Evolutionary conservation across 1,140 invertebrate species (phyloP), one percentile per base, ranked within the genome.

Genomic region (Drosophila trapezifrons): DNA sequence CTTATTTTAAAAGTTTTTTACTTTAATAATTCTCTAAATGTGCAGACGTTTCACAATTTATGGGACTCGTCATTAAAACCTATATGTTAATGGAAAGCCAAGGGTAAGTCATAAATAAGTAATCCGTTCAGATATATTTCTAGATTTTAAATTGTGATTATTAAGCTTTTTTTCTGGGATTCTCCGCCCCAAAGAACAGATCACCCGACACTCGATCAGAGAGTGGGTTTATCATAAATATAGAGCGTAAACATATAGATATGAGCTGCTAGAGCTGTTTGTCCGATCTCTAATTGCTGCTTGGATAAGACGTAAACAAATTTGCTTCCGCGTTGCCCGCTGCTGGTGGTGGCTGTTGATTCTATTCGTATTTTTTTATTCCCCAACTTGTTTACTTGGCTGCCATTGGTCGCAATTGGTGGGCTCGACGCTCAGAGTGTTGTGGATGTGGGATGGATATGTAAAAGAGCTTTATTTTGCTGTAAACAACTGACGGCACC

Each of bases 361-460:
- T 51, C 49, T 52, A 35, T 35, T 20, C 1, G 29, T 20, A 52
- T 52, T 13, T 27, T 27, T 35, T 81, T 63, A 60, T 62, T n/a
- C 27, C 59, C 46, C 42, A 57, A 29, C 40, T 67, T 80, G 80
- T 83, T 83, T 87, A 87, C 79, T 72, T 45, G 62, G 10, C 38
- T 40, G 65, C 66, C 38, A 86, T 86, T 86, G 82, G 83, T 54
- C 66, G 56, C 70, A 51, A 70, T 47, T 64, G 70, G 82, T 76
- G 82, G 82, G 82, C 82, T 76, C 82, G 82, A 37, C 80, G 49
- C 62, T 29, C 32, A 43, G 38, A 17, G 25, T 20, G 58, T 64
- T 8, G 29, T 8, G 29, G 29, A 29, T 9, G 65, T 32, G 59
- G 43, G 59, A 40, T 64, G 64, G 67, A 71, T 71, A 71, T 70